phyloP scores from a whole-genome alignment of 2,888 invertebrate species.

The Melitaea athalia region DNA sequence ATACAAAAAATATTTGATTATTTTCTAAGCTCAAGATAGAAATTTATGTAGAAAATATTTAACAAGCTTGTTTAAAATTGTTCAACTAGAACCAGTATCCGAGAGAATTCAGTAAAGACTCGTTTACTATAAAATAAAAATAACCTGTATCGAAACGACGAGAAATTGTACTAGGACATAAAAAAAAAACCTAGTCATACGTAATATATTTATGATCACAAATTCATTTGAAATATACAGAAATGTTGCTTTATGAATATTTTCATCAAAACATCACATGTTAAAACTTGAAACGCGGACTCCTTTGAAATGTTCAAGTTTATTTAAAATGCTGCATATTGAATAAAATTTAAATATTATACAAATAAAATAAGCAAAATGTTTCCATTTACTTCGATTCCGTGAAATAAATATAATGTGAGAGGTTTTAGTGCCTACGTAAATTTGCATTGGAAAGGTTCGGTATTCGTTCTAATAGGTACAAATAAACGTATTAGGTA shows the following conservation, averaged over 20 bases:
- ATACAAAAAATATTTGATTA: neutral
- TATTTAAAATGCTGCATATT: slow-evolving; percentile 22
- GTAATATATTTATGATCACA: slow-evolving; percentile 26
- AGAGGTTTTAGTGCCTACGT: neutral
- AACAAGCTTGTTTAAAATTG: neutral
- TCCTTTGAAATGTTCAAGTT: slow-evolving; percentile 19
- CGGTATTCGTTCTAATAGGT: neutral
- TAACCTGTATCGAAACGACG: neutral
- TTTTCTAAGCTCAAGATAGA: neutral
- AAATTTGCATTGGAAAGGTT: neutral
- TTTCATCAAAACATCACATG: slow-evolving; percentile 30
- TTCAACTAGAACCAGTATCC: neutral
- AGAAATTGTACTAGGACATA: neutral
- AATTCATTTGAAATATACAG: slow-evolving; percentile 18
- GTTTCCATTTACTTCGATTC: neutral
- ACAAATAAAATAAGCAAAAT: slow-evolving; percentile 5
- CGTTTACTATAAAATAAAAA: slow-evolving; percentile 6
- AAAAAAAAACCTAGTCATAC: neutral
- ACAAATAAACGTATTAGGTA: too few relatives aligned
- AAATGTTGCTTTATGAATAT: slow-evolving; percentile 19
- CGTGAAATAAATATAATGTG: neutral
- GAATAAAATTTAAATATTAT: slow-evolving; percentile 15
- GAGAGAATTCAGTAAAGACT: slow-evolving; percentile 4
- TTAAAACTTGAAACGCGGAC: slow-evolving; percentile 15
- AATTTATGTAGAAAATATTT: neutral